phyloP scores from a whole-genome alignment of 2,888 invertebrate genomes.

The Parnassius mnemosyne region DNA sequence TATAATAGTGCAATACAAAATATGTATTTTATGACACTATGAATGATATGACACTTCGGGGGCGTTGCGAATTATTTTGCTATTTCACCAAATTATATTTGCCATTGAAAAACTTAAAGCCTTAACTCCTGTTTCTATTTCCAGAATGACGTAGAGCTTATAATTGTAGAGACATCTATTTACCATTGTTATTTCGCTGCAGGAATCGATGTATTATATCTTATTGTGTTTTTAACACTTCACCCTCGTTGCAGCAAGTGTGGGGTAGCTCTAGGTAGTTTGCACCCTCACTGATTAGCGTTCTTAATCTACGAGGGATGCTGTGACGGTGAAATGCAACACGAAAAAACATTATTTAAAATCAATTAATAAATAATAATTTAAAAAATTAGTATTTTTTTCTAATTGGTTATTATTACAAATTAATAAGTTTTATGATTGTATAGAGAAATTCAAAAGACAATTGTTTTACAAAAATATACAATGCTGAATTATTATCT shows the following conservation, averaged over 20 bases:
- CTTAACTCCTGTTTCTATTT: constrained; percentile 28
- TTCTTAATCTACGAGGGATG: constrained; percentile 73
- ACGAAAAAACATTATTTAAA: constrained; percentile 9
- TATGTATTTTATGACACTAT: constrained; percentile 74
- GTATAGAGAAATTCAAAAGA: too few relatives aligned
- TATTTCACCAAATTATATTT: constrained; percentile 33
- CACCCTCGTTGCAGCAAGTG: constrained; percentile 55
- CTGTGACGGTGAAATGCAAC: constrained; percentile 48
- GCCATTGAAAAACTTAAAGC: not conserved
- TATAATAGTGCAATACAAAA: constrained; percentile 68
- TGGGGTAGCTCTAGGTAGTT: constrained; percentile 62
- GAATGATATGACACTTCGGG: constrained; percentile 79
- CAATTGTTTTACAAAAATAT: too few relatives aligned
- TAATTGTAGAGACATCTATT: constrained; percentile 28
- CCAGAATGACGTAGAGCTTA: constrained; percentile 33
- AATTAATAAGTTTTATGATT: too few relatives aligned
- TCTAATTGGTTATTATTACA: too few relatives aligned
- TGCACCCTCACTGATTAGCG: constrained; percentile 77
- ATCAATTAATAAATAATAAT: too few relatives aligned
- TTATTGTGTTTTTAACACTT: constrained; percentile 79
- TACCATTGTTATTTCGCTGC: constrained; percentile 26
- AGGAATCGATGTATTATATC: constrained; percentile 54
- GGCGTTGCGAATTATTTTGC: constrained; percentile 75
- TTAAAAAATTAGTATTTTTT: too few relatives aligned
- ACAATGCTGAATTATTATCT: too few relatives aligned